Base-by-base conservation (phyloP, 2,113 vertebrate genomes). In the Leptobrachium leishanense region DNA sequence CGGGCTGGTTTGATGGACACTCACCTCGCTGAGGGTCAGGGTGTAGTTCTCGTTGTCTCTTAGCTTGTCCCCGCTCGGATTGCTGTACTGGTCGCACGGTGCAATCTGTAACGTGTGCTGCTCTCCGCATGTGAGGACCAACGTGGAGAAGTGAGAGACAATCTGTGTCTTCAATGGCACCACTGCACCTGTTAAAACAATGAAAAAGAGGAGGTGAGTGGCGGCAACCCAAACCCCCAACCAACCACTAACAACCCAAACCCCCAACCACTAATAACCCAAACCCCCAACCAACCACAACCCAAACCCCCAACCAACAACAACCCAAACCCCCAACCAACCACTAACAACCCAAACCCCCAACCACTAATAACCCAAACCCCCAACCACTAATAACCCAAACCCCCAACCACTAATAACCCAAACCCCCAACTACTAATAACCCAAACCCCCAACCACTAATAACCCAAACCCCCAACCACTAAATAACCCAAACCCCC, bases 81-180 rank as follows among this genome's bases (percentile, higher is more conserved):
- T 99, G 83, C 96, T 95, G 71, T 99, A 99, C 74, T 99, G 97
- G 69, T 99, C 97, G 82, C 97, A 93, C 70, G 98, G 98, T 83
- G 95, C 95, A 82, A 99, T 97, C 85, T 98, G 96, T 84, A 99
- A 90, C 2, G 93, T 97, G 85, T 99, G 97, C 78, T 95, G 95
- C 83, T 98, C 93, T 72, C 95, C 94, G 75, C 92, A 94, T 12
- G 94, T 97, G 88, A 99, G 90, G 82, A 99, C 96, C 88, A 99
- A 90, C 54, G 98, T 99, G 77, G 98, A 99, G 86, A 99, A 99
- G 88, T 99, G 98, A 87, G 94, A 97, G 46, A 95, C 92, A 59
- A 99, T 99, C 92, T 98, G 97, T 81, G 98, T 99, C 91, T 99
- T 99, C 68, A 96, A 96, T 81, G 98, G 97, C 88, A 98, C 95